Evolutionary conservation across 2,113 vertebrate genomes (phyloP).

Genomic region (Chaetura pelagica): DNA sequence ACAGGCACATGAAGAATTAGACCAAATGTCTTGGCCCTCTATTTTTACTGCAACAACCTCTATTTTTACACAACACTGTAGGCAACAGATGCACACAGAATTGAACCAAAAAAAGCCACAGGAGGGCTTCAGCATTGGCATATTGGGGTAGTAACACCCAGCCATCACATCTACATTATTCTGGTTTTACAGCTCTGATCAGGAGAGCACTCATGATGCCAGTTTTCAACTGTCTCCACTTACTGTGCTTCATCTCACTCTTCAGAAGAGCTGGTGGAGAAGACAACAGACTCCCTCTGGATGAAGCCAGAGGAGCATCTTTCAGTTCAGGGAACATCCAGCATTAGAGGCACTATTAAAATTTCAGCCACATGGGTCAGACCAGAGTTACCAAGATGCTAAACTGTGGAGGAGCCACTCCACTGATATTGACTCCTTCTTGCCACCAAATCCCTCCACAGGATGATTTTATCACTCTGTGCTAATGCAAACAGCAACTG

Average conservation of each 20-base stretch:
- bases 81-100: neutral
- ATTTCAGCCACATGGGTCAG: neutral
- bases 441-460: fast-evolving
- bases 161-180: fast-evolving
- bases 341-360: fast-evolving
- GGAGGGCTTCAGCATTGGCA: fast-evolving
- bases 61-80: fast-evolving
- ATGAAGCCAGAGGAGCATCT: neutral
- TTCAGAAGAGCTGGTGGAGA: neutral
- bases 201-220: fast-evolving
- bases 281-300: fast-evolving
- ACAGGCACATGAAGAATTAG: fast-evolving
- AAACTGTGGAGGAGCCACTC: neutral
- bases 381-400: fast-evolving
- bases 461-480: neutral
- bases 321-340: neutral
- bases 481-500: fast-evolving
- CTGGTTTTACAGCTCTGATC: fast-evolving
- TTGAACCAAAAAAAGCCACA: neutral
- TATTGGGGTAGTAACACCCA: neutral
- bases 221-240: too few species aligned
- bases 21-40: too few species aligned
- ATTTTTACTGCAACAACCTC: fast-evolving
- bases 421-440: fast-evolving
- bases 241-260: fast-evolving